Conservation (phyloP, 2,113 vertebrate genomes). For the Tretioscincus oriximinensis region DNA sequence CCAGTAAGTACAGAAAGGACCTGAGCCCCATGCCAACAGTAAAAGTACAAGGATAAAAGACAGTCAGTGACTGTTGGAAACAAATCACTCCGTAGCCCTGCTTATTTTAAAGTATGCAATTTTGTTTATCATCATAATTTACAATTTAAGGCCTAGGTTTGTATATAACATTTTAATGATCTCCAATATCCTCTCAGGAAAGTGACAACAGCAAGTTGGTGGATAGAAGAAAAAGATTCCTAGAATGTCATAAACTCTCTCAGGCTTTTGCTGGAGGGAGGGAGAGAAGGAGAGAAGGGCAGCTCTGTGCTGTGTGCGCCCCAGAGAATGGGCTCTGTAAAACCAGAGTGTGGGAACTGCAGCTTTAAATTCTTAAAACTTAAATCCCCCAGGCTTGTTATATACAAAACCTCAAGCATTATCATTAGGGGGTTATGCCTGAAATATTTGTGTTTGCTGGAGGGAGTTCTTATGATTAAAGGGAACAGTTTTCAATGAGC, state of each 20-base stretch:
- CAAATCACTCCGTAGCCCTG: background rate
- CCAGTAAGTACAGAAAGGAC: too few relatives aligned
- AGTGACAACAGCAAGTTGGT: conserved; percentile 11
- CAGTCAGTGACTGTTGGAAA: background rate
- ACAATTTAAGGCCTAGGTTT: background rate
- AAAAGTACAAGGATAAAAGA: background rate
- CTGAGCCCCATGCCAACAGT: background rate
- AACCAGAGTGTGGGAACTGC: conserved; percentile 52
- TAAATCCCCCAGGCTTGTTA: conserved; percentile 51
- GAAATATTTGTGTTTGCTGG: conserved; percentile 50
- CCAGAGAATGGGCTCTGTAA: conserved; percentile 2
- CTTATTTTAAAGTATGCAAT: background rate
- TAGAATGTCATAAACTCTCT: conserved; percentile 39
- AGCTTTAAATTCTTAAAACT: conserved; percentile 38
- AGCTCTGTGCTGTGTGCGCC: conserved; percentile 21
- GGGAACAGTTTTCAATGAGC: conserved; percentile 60
- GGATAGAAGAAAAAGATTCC: conserved; percentile 41
- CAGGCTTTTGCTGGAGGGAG: conserved; percentile 26
- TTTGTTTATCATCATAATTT: background rate
- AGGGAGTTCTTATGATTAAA: conserved; percentile 66
- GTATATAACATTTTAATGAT: background rate
- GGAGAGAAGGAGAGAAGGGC: conserved; percentile 8
- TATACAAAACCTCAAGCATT: conserved; percentile 53
- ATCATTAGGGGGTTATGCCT: conserved; percentile 39
- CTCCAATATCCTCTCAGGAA: background rate